Base-by-base conservation (phyloP, 2,888 invertebrate genomes). In the Eupeodes latifasciatus region DNA sequence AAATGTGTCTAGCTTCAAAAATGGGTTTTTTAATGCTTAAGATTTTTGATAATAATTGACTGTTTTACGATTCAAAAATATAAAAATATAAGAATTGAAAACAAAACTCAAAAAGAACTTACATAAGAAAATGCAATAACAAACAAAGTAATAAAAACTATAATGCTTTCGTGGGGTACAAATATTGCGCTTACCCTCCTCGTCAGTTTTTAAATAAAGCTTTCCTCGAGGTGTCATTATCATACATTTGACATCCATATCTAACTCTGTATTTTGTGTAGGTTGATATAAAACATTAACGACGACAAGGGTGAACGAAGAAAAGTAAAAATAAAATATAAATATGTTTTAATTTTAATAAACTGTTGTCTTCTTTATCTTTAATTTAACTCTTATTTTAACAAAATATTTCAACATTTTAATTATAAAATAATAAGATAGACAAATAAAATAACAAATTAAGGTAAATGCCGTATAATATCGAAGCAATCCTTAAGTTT, bases 121-220 rank as follows among this genome's bases (percentile, higher is more conserved):
- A 19, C 47, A 62, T 67, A 71, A 71, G 61, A 61, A 79, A 72
- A 61, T 40, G 55, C 19, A 57, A 12, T 66, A 55, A 77, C 44
- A 55, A 55, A 78, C n/a, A 51, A 44, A 77, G 74, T 59, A 49
- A 79, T 67, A 55, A 81, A 82, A 89, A 85, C 83, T 88, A 89
- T 89, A 77, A 81, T 57, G 61, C 27, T 59, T 57, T 19, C 6
- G 19, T 44, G 74, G 87, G 88, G 81, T 69, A 75, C 81, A 85
- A 85, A 53, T 71, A 81, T 81, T 89, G 82, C 71, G 94, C 96
- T 96, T 96, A 97, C 97, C 97, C 95, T 96, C 96, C 94, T 95
- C 95, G 95, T 97, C 97, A 94, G 96, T 95, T 95, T 96, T 96
- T 94, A 97, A 96, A 96, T 97, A 97, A 94, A 96, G 96, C 95